phyloP scores from a whole-genome alignment of 2,113 vertebrate genomes.

The Catagonus wagneri region DNA sequence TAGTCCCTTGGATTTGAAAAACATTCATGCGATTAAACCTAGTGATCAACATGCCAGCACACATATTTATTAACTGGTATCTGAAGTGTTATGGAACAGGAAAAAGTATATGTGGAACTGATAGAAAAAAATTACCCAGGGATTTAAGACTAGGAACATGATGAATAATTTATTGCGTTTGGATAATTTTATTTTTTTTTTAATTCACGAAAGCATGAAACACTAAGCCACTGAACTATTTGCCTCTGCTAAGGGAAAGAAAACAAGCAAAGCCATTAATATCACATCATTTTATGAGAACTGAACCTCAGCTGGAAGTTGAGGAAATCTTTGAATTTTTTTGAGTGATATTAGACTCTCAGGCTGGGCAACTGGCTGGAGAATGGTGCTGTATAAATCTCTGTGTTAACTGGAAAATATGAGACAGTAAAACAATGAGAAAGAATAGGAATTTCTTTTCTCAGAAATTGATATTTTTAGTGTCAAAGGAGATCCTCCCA shows the following conservation, averaged over 20 bases:
- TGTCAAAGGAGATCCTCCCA: not conserved
- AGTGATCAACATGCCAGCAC: conserved; percentile 30
- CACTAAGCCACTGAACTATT: conserved; percentile 65
- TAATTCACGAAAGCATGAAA: conserved; percentile 69
- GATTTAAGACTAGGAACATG: conserved; percentile 62
- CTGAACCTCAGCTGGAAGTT: conserved; percentile 7
- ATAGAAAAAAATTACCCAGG: conserved; percentile 58
- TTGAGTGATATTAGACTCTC: not conserved
- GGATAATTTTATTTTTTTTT: conserved; percentile 71
- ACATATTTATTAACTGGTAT: conserved; percentile 69
- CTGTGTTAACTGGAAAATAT: conserved; percentile 31
- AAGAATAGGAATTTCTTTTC: conserved; percentile 26
- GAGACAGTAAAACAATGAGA: not conserved
- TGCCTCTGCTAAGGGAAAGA: conserved; percentile 27
- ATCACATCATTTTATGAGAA: conserved; percentile 46
- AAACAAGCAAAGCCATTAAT: conserved; percentile 58
- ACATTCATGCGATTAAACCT: conserved; percentile 67
- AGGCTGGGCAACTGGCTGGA: not conserved
- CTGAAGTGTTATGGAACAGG: conserved; percentile 72
- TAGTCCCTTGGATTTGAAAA: conserved; percentile 77
- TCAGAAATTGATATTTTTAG: conserved; percentile 9
- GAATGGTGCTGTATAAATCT: not conserved
- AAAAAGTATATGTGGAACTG: conserved; percentile 67
- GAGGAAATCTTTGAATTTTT: not conserved
- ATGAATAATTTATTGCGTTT: conserved; percentile 77